Base-by-base conservation (phyloP, 2,797 vertebrate species). In the Menidia menidia region DNA sequence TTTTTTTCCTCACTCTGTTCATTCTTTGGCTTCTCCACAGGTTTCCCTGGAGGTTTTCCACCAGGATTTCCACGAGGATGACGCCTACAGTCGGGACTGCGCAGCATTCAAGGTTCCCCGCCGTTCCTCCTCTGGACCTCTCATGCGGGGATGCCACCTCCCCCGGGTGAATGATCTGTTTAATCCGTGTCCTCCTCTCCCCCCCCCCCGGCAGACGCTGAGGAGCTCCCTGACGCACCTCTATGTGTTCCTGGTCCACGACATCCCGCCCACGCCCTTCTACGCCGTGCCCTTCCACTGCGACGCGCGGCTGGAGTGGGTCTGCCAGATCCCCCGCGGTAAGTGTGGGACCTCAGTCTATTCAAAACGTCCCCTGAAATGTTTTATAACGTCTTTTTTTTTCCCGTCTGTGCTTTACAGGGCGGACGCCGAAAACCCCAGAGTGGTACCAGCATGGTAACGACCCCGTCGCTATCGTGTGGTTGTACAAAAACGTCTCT, bases 391-490 rank as follows among this genome's bases (percentile, higher is more conserved):
- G 10, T 39, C 35, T 39, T 4, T 1, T 39, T 39, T 39, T 39
- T n/a, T n/a, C n/a, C n/a, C n/a, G n/a, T n/a, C n/a, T 65, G 63
- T 86, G 64, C 76, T 62, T 87, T 62, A 81, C 84, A 99, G 98
- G 97, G 75, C 91, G 77, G 57, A 92, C 63, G 9, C 95, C 92
- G n/a, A 94, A 92, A 82, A 94, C 33, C 10, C 97, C 97, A 1
- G 93, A 94, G 12, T 99, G 98, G 98, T 99, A 98, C 86, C 95
- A 95, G 81, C 95, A 97, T 78, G 96, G 98, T 99, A 93, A 94
- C n/a, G 19, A 33, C n/a, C 0, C 12, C 31, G 10, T 67, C 4
- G 15, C n/a, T n/a, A n/a, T n/a, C n/a, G n/a, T n/a, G n/a, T n/a
- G n/a, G n/a, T n/a, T n/a, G n/a, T n/a, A n/a, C n/a, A n/a, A n/a